Conservation (phyloP, 2,888 invertebrate genomes). For the Ophion costatus region DNA sequence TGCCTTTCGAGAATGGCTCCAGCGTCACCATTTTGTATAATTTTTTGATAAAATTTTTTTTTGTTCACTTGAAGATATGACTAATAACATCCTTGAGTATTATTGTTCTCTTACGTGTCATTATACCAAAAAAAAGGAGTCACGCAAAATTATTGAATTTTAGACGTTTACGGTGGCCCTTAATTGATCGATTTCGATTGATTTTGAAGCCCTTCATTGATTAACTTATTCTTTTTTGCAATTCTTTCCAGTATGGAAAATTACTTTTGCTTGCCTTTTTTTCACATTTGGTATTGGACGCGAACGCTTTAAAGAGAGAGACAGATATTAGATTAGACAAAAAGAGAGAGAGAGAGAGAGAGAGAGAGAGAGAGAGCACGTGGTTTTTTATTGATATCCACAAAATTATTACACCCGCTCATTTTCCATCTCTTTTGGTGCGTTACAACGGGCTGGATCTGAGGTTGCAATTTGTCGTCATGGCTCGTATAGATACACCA, state of each 20-base stretch:
- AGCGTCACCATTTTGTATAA: no score
- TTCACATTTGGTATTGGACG: neutral
- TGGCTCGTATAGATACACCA: slow-evolving; percentile 12
- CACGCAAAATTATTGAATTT: no score
- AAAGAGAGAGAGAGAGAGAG: neutral
- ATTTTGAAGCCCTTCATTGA: no score
- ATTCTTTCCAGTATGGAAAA: neutral
- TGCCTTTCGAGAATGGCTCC: no score
- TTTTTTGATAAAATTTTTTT: no score
- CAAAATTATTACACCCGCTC: slow-evolving; percentile 33
- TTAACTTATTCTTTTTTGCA: neutral
- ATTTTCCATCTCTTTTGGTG: slow-evolving; percentile 22
- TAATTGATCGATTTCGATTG: no score
- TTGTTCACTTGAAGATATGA: no score
- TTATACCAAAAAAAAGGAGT: no score
- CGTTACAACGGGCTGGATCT: slow-evolving; percentile 15
- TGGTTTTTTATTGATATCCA: slow-evolving; percentile 9
- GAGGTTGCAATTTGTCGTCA: slow-evolving; percentile 59
- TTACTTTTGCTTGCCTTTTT: slow-evolving; percentile 10
- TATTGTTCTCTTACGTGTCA: no score
- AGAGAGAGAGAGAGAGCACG: neutral
- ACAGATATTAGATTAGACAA: neutral
- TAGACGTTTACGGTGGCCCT: no score
- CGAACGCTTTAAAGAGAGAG: neutral
- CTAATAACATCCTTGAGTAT: no score